Evolutionary conservation across 2,113 vertebrate genomes (phyloP), one percentile per base, ranked within the genome.

Genomic region (Ibidorhyncha struthersii): DNA sequence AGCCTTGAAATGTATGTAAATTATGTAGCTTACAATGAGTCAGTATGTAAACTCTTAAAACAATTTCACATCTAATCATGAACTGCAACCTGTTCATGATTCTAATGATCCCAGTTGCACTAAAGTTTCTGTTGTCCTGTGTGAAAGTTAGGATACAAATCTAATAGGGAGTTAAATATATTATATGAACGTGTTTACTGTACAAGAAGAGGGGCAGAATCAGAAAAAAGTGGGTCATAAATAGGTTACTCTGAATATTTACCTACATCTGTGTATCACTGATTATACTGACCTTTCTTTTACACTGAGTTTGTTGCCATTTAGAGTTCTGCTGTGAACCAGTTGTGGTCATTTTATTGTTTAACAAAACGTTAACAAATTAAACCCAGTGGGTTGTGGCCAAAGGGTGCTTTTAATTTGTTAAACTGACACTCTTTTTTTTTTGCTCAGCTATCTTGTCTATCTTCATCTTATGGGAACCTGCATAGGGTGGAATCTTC

Each of bases 381-480:
- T 61, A 81, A 94, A 93, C 49, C 19, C 27, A 30, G 22, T 38
- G 34, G 19, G 8, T 53, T 85, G 53, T 50, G 55, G 67, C 71
- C 55, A 86, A 21, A 43, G 19, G 15, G 78, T 82, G 43, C 36
- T 91, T 95, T 88, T 79, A 21, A 49, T 69, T 87, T 82, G 30
- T 88, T 76, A 34, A 79, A n/a, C 59, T 77, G 73, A 50, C 62
- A 15, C 61, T 49, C 40, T 45, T 19, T 26, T 29, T 32, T 25
- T 69, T 71, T n/a, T 52, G 9, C n/a, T 59, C 43, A 74, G 9
- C 29, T 90, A 0, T 83, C 90, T 79, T 86, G 12, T 78, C 72
- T 91, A 50, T 72, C 72, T 71, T 70, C 82, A 91, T 78, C 27
- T 82, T 91, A 77, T 84, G 82, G 41, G 94, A 96, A 87, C 29